Percentiles rank a stretch among this genome's conserved stretches.
These are phyloP conservation scores for Odontomyia ornata DNA, from an alignment of 2,888 invertebrate species.

Conservation along the genomic window DNA sequence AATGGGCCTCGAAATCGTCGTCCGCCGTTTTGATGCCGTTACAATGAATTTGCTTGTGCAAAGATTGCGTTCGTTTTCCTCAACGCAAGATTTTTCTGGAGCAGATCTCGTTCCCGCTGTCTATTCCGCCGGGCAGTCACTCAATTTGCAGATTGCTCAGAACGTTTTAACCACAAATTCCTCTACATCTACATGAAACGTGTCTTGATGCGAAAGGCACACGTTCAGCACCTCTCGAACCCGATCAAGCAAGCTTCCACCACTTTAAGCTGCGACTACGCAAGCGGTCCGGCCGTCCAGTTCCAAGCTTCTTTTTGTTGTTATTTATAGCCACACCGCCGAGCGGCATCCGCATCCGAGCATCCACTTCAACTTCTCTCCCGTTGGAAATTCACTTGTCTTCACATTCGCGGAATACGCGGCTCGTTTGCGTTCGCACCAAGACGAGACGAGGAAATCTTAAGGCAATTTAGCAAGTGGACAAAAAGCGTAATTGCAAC, in stretches of 20 bases:
- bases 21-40: slow-evolving; percentile 21
- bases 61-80: not conserved
- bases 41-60: not conserved
- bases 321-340: slow-evolving; percentile 30
- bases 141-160: not conserved
- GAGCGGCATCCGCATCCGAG: slow-evolving; percentile 26
- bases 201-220: not conserved
- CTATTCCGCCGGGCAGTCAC: not conserved
- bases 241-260: not conserved
- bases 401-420: not conserved
- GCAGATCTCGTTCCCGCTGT: not conserved
- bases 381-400: slow-evolving; percentile 16
- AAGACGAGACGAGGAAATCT: not conserved
- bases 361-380: not conserved
- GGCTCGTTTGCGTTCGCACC: slow-evolving; percentile 7
- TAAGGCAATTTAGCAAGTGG: not conserved
- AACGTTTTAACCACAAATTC: not conserved
- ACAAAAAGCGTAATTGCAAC: not conserved
- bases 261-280: slow-evolving; percentile 9
- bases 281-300: slow-evolving; percentile 11
- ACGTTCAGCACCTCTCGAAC: not conserved
- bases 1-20: not conserved
- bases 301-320: slow-evolving; percentile 25
- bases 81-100: not conserved
- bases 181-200: not conserved